Evolutionary conservation across 2,888 invertebrate species (phyloP).

Genomic region (Oscheius sp.): DNA sequence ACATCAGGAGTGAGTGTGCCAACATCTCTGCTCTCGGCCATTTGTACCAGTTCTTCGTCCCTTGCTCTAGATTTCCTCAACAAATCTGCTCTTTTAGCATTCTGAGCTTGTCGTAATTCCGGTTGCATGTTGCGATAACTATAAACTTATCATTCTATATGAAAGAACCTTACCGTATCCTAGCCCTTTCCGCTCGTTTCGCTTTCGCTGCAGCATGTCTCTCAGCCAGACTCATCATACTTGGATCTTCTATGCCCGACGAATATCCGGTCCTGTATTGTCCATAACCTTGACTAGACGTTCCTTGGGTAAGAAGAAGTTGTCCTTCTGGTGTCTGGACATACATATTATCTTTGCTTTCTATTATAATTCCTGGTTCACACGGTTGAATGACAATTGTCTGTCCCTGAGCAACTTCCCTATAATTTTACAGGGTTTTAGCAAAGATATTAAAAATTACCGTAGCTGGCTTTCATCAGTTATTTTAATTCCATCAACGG

Average conservation of each 20-base stretch:
- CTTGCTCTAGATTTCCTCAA: constrained; percentile 42
- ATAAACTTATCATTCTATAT: background rate
- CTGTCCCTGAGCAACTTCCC: constrained; percentile 15
- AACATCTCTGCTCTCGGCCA: constrained; percentile 37
- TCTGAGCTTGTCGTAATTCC: constrained; percentile 39
- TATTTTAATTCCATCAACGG: constrained; percentile 35
- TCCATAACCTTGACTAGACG: background rate
- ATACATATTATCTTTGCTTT: background rate
- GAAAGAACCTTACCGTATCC: constrained; percentile 29
- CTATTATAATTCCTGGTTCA: background rate
- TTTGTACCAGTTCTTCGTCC: constrained; percentile 44
- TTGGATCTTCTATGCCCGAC: background rate
- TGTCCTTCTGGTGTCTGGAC: background rate
- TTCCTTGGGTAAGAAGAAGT: background rate
- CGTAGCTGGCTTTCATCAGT: constrained; percentile 9
- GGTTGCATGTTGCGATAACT: constrained; percentile 47
- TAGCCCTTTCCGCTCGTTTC: constrained; percentile 41
- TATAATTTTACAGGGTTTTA: background rate
- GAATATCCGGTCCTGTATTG: background rate
- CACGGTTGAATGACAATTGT: constrained; percentile 2
- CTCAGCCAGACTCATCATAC: background rate
- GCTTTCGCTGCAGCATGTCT: constrained; percentile 28
- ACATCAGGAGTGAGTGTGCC: constrained; percentile 36
- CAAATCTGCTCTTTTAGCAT: constrained; percentile 42
- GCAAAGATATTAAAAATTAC: background rate